These are phyloP conservation scores for Mesembrinibis cayennensis DNA, from an alignment of 2,113 vertebrate genomes.

Conservation along the genomic window DNA sequence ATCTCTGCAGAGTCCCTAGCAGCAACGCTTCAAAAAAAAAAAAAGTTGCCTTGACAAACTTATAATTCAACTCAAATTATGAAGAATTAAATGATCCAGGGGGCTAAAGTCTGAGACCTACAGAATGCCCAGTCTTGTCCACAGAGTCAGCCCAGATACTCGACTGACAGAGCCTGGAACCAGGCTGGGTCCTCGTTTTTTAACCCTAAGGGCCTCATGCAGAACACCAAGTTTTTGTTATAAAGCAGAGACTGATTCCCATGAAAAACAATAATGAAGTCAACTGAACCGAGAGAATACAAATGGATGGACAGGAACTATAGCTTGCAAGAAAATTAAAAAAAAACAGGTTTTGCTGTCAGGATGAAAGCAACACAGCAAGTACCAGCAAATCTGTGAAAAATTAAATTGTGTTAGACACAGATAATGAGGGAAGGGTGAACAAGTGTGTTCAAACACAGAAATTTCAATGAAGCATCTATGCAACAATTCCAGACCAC, in stretches of 20 bases:
- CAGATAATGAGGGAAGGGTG: background rate
- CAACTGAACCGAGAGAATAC: background rate
- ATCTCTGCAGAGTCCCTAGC: background rate
- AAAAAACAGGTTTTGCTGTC: background rate
- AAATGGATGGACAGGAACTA: background rate
- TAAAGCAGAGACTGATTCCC: background rate
- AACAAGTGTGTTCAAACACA: background rate
- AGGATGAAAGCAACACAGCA: background rate
- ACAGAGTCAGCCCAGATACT: background rate
- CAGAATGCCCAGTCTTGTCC: background rate
- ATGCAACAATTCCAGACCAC: background rate
- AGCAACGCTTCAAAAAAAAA: background rate
- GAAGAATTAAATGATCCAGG: background rate
- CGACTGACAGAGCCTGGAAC: rapidly evolving
- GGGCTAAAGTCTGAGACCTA: rapidly evolving
- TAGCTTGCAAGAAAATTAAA: background rate
- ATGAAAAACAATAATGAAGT: background rate
- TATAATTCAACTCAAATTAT: background rate
- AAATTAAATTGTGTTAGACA: background rate
- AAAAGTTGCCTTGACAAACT: rapidly evolving
- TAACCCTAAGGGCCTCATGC: background rate
- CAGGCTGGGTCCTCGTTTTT: background rate
- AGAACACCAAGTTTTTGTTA: background rate
- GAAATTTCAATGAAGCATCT: background rate
- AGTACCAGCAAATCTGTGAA: background rate